Evolutionary conservation across 2,113 vertebrate genomes (phyloP).

Genomic region (Aviceda subcristata): DNA sequence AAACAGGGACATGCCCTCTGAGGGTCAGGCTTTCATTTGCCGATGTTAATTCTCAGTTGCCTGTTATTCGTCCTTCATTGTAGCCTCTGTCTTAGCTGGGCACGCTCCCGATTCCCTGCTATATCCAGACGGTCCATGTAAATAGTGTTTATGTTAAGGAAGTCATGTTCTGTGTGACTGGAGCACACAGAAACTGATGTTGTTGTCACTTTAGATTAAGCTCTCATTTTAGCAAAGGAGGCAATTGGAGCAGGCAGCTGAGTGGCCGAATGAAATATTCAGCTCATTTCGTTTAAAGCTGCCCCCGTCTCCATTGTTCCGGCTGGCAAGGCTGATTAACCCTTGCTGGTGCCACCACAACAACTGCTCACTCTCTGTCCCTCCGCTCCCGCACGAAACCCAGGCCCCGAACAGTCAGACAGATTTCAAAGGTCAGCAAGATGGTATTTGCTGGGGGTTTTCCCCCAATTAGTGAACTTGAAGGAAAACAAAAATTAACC

Average conservation of each 20-base stretch:
- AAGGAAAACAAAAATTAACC: neutral
- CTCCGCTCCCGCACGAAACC: fast-evolving
- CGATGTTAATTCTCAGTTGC: slow-evolving; percentile 73
- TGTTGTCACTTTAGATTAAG: slow-evolving; percentile 89
- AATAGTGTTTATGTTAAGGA: slow-evolving; percentile 89
- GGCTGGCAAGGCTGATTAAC: slow-evolving; percentile 72
- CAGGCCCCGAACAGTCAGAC: neutral
- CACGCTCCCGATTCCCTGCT: slow-evolving; percentile 72
- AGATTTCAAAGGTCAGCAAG: slow-evolving; percentile 8
- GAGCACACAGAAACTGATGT: slow-evolving; percentile 87
- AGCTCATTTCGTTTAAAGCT: slow-evolving; percentile 85
- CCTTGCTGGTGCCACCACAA: slow-evolving; percentile 50
- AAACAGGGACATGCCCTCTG: slow-evolving; percentile 72
- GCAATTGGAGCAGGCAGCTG: slow-evolving; percentile 85
- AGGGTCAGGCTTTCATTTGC: slow-evolving; percentile 79
- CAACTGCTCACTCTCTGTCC: neutral
- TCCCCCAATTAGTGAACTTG: neutral
- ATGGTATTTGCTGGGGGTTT: neutral
- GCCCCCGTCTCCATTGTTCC: slow-evolving; percentile 82
- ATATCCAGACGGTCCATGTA: slow-evolving; percentile 73
- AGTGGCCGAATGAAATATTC: slow-evolving; percentile 89
- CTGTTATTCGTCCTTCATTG: slow-evolving; percentile 71
- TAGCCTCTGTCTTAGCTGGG: slow-evolving; percentile 68
- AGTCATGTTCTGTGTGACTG: slow-evolving; percentile 89
- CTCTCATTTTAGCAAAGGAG: slow-evolving; percentile 78